These are phyloP conservation scores for Autographa gamma DNA, from an alignment of 2,888 invertebrate species.

Conservation along the genomic window DNA sequence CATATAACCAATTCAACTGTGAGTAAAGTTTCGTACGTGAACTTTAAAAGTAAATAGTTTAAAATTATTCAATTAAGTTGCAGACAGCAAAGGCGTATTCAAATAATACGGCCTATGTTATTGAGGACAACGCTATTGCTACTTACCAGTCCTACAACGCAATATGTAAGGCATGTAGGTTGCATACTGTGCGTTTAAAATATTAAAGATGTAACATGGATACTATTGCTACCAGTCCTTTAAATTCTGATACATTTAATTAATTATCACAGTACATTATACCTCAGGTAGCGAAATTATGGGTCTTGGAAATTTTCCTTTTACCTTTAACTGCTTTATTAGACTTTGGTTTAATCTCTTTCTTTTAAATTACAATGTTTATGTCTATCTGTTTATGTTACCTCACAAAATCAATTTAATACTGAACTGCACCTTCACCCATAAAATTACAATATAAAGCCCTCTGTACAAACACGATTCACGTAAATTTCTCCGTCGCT, in stretches of 20 bases:
- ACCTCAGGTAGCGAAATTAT: too few species aligned
- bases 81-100: not conserved
- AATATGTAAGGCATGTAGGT: not conserved
- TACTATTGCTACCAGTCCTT: not conserved
- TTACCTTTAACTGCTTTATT: too few species aligned
- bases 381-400: too few species aligned
- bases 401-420: not conserved
- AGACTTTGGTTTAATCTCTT: too few species aligned
- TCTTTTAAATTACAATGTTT: too few species aligned
- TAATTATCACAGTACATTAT: too few species aligned
- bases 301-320: too few species aligned
- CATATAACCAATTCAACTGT: not conserved
- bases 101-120: not conserved
- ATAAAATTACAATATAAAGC: not conserved
- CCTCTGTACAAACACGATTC: slow-evolving; percentile 15
- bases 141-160: not conserved
- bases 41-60: too few species aligned
- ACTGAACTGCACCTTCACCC: not conserved
- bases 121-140: not conserved
- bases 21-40: not conserved
- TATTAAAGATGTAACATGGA: too few species aligned
- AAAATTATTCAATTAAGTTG: too few species aligned
- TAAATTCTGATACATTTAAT: too few species aligned
- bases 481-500: slow-evolving; percentile 22
- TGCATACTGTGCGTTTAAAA: not conserved